Evolutionary conservation across 2,113 vertebrate species (phyloP), one percentile per base, ranked within the genome.

Genomic region (Petrocephalus zakoni): DNA sequence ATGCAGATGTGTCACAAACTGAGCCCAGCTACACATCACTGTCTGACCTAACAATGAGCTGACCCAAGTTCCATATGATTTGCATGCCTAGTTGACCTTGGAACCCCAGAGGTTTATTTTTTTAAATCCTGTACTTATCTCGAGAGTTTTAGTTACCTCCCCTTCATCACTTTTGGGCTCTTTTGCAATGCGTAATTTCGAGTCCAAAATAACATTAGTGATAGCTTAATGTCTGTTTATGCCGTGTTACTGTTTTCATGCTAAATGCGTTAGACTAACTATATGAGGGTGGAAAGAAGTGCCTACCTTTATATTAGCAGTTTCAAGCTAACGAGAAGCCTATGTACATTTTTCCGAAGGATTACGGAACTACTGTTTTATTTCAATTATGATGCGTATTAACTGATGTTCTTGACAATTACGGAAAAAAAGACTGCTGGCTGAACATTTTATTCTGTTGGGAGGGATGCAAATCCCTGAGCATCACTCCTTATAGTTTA

Each of bases 341-440:
- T 68, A 55, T 29, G 85, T 81, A 78, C 61, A 86, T 64, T 58
- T 89, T 87, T 87, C 51, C 68, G 46, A 89, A 87, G 87, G 72
- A 89, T 87, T 64, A 34, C 89, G 34, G 46, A 88, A 88, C 85
- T 86, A 90, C 53, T 87, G 91, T 93, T 93, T 92, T 90, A 86
- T 85, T 88, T 90, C 58, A 85, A 88, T 88, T 92, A 90, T 90
- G 90, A 91, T 92, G 91, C 92, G 94, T 94, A 93, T 94, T 93
- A 93, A 92, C 92, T 93, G 91, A 93, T 94, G 92, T 93, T 94
- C 93, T 94, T 92, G 91, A 94, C 93, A 93, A 91, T 95, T 93
- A 92, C 92, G 90, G 89, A 90, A 90, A 92, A 92, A 42, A 89
- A 88, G 91, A 88, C 89, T 92, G 90, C 90, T 92, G 92, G 91